These are phyloP conservation scores for Siderastrea radians DNA, from an alignment of 92 coral and sea anemone species.

Conservation along the genomic window DNA sequence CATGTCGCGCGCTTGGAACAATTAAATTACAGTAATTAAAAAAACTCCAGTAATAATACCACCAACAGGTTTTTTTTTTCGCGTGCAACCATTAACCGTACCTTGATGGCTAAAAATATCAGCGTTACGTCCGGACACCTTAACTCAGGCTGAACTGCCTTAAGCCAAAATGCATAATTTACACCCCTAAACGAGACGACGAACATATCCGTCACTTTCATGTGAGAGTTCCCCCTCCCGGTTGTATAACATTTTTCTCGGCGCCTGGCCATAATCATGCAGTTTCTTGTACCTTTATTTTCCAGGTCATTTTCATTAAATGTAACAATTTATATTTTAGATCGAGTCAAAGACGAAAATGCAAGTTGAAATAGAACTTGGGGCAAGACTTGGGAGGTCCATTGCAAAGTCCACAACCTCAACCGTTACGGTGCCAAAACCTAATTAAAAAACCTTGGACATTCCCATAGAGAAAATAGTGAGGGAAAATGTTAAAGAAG, in stretches of 20 bases:
- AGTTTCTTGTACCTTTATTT: no score
- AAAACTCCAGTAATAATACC: no score
- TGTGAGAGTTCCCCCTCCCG: not conserved
- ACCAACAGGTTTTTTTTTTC: no score
- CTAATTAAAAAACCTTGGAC: not conserved
- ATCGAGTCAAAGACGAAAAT: conserved; percentile 1
- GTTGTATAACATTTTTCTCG: conserved; percentile 7
- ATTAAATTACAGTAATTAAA: conserved; percentile 22
- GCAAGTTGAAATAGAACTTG: no score
- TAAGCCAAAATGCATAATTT: not conserved
- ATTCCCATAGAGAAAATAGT: no score
- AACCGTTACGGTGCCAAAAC: not conserved
- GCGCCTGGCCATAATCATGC: conserved; percentile 8
- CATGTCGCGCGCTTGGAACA: conserved; percentile 18
- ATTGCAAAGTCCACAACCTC: not conserved
- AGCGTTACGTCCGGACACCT: conserved; percentile 1
- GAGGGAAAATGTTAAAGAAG: not conserved
- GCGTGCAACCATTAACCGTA: not conserved
- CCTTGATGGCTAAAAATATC: conserved; percentile 10
- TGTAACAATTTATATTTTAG: not conserved
- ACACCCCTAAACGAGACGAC: conserved; percentile 1
- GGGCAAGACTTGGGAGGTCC: conserved; percentile 2
- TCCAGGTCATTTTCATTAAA: conserved; percentile 24
- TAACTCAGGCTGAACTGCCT: no score
- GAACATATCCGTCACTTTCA: not conserved